phyloP scores from a whole-genome alignment of 2,888 invertebrate species.

The Priocnemis perturbator region DNA sequence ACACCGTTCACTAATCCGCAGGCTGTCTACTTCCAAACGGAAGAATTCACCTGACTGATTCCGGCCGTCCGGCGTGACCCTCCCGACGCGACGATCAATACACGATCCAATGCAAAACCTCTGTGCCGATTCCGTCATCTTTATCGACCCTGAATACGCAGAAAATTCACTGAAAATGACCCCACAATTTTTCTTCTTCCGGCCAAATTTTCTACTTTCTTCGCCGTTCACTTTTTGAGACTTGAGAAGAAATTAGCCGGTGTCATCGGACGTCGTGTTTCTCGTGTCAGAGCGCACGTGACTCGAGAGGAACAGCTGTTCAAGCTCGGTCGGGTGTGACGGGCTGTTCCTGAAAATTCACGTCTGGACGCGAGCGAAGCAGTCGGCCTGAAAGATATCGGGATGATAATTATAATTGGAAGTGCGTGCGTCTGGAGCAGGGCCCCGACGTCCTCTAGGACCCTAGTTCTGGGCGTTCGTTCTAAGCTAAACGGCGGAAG shows the following conservation, averaged over 20 bases:
- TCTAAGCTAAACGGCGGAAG: constrained; percentile 52
- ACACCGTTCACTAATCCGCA: constrained; percentile 32
- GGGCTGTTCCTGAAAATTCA: neutral
- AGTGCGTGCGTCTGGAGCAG: constrained; percentile 48
- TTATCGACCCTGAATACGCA: no score
- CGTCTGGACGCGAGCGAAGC: constrained; percentile 10
- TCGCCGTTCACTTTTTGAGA: no score
- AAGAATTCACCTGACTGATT: constrained; percentile 51
- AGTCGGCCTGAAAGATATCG: constrained; percentile 19
- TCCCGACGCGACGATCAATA: constrained; percentile 22
- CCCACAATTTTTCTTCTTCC: no score
- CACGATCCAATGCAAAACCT: no score
- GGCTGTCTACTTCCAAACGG: constrained; percentile 36
- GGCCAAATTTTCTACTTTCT: no score
- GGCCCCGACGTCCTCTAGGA: constrained; percentile 8
- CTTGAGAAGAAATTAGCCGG: no score
- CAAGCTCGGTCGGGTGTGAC: constrained; percentile 11
- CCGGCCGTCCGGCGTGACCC: constrained; percentile 48
- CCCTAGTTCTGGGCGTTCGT: constrained; percentile 19
- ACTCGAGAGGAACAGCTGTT: constrained; percentile 29
- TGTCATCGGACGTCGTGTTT: neutral
- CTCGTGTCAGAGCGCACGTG: constrained; percentile 1
- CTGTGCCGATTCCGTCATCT: no score
- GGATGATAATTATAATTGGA: constrained; percentile 57
- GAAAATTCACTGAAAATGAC: no score